phyloP scores from a whole-genome alignment of 92 coral and sea anemone species.

The Porites rus region DNA sequence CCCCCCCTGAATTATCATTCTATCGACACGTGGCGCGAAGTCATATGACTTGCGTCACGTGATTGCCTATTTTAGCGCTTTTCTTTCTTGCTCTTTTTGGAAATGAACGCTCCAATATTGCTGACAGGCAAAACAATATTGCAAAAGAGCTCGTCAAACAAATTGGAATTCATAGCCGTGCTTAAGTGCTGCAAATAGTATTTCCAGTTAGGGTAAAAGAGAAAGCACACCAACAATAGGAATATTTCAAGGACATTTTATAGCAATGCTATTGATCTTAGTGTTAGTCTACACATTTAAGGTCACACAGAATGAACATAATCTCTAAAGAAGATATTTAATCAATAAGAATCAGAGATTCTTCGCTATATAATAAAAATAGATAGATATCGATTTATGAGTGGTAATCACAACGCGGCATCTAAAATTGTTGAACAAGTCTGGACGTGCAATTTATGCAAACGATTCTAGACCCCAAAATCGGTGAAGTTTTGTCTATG shows the following conservation, averaged over 20 bases:
- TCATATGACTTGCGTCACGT: conserved; percentile 47
- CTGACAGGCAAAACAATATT: conserved; percentile 42
- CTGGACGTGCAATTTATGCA: background rate
- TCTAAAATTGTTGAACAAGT: background rate
- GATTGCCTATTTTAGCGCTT: background rate
- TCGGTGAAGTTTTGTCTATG: conserved; percentile 27
- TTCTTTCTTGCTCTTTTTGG: background rate
- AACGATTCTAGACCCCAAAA: conserved; percentile 16
- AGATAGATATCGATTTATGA: background rate
- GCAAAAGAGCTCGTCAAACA: conserved; percentile 31
- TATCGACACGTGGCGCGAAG: conserved; percentile 54
- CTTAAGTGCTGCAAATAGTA: background rate
- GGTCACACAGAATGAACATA: background rate
- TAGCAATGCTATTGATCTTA: background rate
- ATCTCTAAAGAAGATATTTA: background rate
- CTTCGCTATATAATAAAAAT: conserved; percentile 4
- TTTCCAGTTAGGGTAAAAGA: background rate
- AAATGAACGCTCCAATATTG: conserved; percentile 1
- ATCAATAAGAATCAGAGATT: background rate
- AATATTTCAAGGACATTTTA: background rate
- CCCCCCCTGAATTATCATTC: conserved; percentile 27
- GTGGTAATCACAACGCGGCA: background rate
- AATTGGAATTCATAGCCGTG: conserved; percentile 34
- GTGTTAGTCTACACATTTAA: background rate
- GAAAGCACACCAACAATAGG: background rate